Evolutionary conservation across 2,113 vertebrate species (phyloP), one percentile per base, ranked within the genome.

Genomic region (Lutjanus erythropterus): DNA sequence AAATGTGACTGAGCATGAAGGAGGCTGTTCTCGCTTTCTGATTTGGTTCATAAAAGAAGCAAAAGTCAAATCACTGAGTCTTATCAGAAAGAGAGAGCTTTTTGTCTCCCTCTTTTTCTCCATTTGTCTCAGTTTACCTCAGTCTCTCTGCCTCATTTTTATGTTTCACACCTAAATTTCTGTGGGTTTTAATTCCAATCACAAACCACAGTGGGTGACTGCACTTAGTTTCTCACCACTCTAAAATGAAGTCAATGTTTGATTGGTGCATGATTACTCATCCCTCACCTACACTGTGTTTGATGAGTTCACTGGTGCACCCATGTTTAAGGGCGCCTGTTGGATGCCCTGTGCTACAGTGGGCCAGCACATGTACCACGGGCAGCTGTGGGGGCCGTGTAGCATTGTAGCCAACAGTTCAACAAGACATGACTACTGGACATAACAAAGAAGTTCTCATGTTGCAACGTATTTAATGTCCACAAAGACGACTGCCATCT

Each of bases 1-100:
- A 71, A 68, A 80, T 21, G 5, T 71, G 73, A 81, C 62, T 69
- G 65, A 87, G 84, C 67, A 77, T 75, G 78, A 66, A 83, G 84
- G 68, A 85, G 50, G 23, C 61, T 47, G n/a, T 68, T 49, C 59
- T 81, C 52, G n/a, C 14, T 49, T 64, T 72, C 44, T 52, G 49
- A 74, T 81, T 46, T 58, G 49, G 49, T 62, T 84, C 62, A 73
- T 33, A 16, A 53, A 62, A 71, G 64, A 64, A 35, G 7, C 39
- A 37, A 41, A 60, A 82, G 77, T 66, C 58, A 83, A 80, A 83
- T 80, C 64, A 61, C 35, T 2, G 1, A 42, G 80, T 83, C 59
- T 31, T 59, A 9, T 61, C 27, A 11, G n/a, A 52, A 70, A 66
- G n/a, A 33, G 0, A 35, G 1, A 41, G 16, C 19, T 10, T 47